Evolutionary conservation across 2,113 vertebrate genomes (phyloP).

Genomic region (Cephalopterus ornatus): DNA sequence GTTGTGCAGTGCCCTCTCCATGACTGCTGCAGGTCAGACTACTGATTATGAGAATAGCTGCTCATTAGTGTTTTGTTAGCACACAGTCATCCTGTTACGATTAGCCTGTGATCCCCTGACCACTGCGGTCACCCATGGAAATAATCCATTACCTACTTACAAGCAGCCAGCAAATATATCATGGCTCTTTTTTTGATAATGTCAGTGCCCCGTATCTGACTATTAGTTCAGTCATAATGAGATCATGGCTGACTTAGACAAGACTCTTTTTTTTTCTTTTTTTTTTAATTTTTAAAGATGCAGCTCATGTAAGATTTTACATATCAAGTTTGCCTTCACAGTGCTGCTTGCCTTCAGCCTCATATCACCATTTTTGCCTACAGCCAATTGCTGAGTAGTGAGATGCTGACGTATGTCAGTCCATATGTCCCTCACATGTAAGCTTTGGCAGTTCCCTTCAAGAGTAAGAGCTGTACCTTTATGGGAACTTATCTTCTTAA

Average conservation of each 20-base stretch:
- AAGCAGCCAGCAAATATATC: background rate
- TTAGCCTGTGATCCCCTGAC: slow-evolving; percentile 15
- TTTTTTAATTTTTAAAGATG: background rate
- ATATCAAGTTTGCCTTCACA: background rate
- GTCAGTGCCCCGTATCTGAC: background rate
- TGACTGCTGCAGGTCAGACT: background rate
- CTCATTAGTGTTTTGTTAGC: background rate
- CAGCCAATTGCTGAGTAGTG: background rate
- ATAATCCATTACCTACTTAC: slow-evolving; percentile 19
- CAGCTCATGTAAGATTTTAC: background rate
- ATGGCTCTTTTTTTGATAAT: background rate
- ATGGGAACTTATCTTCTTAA: background rate
- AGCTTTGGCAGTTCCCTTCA: background rate
- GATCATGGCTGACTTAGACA: background rate
- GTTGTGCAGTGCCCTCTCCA: background rate
- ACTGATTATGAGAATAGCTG: background rate
- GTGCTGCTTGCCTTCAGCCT: background rate
- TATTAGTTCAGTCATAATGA: background rate
- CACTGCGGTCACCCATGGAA: background rate
- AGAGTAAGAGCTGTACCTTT: background rate
- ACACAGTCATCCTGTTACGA: background rate
- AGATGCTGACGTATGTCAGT: background rate
- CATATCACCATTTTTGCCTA: background rate
- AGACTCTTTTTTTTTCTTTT: background rate
- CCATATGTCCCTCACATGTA: background rate